Evolutionary conservation across 2,113 vertebrate species (phyloP).

Genomic region (Sinocyclocheilus anshuiensis): DNA sequence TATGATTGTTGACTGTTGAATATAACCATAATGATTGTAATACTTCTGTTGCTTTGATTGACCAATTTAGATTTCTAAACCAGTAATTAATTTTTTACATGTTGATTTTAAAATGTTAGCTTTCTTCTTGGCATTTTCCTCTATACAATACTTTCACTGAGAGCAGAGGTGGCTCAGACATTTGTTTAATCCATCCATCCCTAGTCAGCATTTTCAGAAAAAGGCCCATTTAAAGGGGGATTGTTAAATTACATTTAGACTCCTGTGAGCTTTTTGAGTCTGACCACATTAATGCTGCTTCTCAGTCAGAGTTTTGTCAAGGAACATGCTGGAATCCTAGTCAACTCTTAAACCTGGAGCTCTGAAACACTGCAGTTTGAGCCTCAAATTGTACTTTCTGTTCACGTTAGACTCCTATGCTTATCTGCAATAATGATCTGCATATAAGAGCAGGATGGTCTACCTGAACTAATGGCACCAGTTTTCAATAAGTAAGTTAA

Average conservation of each 20-base stretch:
- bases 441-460: background rate
- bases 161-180: background rate
- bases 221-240: slow-evolving; percentile 8
- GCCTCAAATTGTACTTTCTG: background rate
- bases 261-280: slow-evolving; percentile 23
- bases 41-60: background rate
- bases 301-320: background rate
- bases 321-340: background rate
- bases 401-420: background rate
- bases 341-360: background rate
- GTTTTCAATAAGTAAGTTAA: background rate
- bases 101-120: background rate
- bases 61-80: slow-evolving; percentile 13
- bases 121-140: background rate
- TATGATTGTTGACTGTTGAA: background rate
- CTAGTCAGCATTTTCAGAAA: slow-evolving; percentile 5
- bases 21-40: background rate
- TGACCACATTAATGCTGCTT: background rate
- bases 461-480: background rate
- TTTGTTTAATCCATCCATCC: slow-evolving; percentile 5
- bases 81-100: background rate
- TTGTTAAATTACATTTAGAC: slow-evolving; percentile 27
- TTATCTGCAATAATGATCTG: background rate
- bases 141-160: background rate
- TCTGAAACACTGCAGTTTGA: background rate